Conservation (phyloP, 1,140 invertebrate species). For the Lasioglossum albipes region DNA sequence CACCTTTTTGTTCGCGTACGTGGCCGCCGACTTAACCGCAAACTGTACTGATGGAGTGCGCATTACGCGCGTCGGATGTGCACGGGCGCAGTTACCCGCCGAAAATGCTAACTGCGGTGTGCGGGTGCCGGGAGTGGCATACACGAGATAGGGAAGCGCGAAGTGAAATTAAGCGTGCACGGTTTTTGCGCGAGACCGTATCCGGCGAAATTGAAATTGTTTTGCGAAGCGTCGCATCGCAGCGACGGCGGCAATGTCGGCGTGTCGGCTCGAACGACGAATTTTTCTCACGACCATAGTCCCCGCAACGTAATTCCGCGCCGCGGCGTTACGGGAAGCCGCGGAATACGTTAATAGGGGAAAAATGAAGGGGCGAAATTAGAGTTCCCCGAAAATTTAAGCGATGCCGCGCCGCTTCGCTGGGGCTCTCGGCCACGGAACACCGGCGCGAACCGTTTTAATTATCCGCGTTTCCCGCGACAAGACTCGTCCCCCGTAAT, state of each 20-base stretch:
- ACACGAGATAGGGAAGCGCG: neutral
- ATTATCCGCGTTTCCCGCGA: constrained; percentile 21
- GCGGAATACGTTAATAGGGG: constrained; percentile 40
- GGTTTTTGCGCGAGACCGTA: constrained; percentile 19
- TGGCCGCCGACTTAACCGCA: constrained; percentile 7
- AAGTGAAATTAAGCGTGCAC: constrained; percentile 40
- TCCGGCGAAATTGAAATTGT: constrained; percentile 41
- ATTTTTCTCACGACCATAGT: constrained; percentile 8
- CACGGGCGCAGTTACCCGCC: neutral
- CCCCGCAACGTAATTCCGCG: neutral
- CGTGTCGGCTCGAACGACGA: neutral
- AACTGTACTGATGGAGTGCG: constrained; percentile 13
- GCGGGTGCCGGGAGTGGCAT: neutral
- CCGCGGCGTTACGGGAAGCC: neutral
- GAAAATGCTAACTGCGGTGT: neutral
- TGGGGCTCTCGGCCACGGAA: too few relatives aligned
- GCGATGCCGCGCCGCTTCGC: neutral
- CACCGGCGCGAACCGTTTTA: neutral
- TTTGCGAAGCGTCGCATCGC: neutral
- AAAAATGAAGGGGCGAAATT: constrained; percentile 31
- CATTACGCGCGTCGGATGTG: constrained; percentile 28
- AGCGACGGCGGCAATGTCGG: too few relatives aligned
- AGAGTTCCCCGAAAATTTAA: constrained; percentile 40
- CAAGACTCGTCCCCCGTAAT: constrained; percentile 26
- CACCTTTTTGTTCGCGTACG: constrained; percentile 24